Evolutionary conservation across 53 echinoderm and acorn worm genomes (phyloP), one percentile per base, ranked within the genome.

Genomic region (Echinometra lucunter): DNA sequence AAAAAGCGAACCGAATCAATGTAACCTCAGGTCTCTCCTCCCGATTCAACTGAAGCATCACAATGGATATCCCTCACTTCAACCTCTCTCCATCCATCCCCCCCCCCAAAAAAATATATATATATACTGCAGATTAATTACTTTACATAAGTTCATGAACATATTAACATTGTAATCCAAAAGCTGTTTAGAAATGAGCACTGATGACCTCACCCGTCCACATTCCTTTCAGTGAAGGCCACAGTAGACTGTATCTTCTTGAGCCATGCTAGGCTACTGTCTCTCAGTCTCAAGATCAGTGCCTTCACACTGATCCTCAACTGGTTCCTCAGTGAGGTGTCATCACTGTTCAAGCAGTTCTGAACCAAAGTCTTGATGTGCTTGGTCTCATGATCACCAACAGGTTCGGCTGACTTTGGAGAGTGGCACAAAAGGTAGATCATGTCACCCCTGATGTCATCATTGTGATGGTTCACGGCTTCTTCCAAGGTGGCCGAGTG

Each of bases 281-380:
- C 95, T 28, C 97, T 94, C 75, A 96, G 74, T 92, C 98, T 96
- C 25, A 53, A 12, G 58, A 99, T 58, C 47, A 98, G 92, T 35
- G 82, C 74, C 74, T 92, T 98, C 27, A 95, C 66, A 80, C 95
- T 93, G 18, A 94, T 96, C 40, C 95, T 92, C 74, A 99, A 94
- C 27, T 94, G 91, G 56, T 97, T 97, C 28, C 99, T 90, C 93
- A 99, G 96, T 12, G 96, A 89, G 25, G 99, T 95, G 44, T 95
- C 92, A 88, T 99, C 99, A 38, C 97, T 96, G 94, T 95, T 97
- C 60, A 99, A 83, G 92, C 96, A 96, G 34, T 95, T 89, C 11
- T 89, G 80, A 27, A 99, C 37, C 74, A 96, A 95, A 30, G 96
- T 82, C 45, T 96, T 94, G 21, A 99, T 53, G 37, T 92, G 95